Evolutionary conservation across 2,888 invertebrate genomes (phyloP).

Genomic region (Ypsolopha scabrella): DNA sequence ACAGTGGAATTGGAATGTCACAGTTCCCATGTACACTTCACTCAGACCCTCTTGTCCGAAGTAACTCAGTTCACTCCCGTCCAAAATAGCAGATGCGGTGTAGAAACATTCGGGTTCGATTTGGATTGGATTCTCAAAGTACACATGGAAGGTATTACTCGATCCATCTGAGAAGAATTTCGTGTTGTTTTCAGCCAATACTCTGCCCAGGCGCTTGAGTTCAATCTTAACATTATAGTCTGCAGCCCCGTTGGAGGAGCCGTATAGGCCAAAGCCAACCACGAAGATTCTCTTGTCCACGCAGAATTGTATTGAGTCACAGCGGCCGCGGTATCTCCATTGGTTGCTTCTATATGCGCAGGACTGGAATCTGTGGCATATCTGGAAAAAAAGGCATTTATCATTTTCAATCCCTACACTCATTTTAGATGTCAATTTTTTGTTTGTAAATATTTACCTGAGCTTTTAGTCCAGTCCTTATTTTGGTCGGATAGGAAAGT

Average conservation of each 20-base stretch:
- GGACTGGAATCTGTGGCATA: conserved; percentile 95
- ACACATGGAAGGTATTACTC: conserved; percentile 92
- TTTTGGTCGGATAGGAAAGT: conserved; percentile 84
- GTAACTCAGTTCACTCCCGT: conserved; percentile 94
- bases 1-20: conserved; percentile 97
- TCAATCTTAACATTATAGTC: conserved; percentile 96
- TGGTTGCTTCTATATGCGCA: conserved; percentile 97
- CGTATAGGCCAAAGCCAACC: conserved; percentile 95
- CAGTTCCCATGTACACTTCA: conserved; percentile 92
- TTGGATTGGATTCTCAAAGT: conserved; percentile 85
- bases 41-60: conserved; percentile 98
- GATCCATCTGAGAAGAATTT: conserved; percentile 97
- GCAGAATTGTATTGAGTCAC: conserved; percentile 97
- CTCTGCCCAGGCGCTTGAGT: conserved; percentile 88
- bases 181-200: conserved; percentile 91
- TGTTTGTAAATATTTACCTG: conserved; percentile 68
- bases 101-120: conserved; percentile 95
- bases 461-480: conserved; percentile 89
- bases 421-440: neutral
- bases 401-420: neutral
- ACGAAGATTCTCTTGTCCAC: conserved; percentile 96
- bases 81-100: conserved; percentile 94
- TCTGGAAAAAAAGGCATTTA: conserved; percentile 58
- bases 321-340: conserved; percentile 96
- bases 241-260: conserved; percentile 95